Evolutionary conservation across 2,888 invertebrate species (phyloP).

Genomic region (Tipula lateralis): DNA sequence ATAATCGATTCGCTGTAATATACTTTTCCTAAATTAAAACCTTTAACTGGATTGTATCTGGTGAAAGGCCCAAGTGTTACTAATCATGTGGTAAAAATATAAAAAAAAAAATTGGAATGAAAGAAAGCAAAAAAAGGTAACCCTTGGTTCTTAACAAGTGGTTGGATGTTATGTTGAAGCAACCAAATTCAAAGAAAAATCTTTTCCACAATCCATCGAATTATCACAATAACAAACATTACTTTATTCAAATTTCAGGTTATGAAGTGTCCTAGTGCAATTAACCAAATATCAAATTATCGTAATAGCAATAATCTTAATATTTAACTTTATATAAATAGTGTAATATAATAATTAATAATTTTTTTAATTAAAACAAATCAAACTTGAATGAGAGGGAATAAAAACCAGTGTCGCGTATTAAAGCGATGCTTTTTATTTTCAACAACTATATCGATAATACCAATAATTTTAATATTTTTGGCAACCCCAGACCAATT

Average conservation of each 20-base stretch:
- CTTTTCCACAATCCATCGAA: not conserved
- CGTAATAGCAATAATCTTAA: not conserved
- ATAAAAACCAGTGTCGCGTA: slow-evolving; percentile 48
- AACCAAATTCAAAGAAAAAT: not conserved
- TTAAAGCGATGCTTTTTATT: slow-evolving; percentile 49
- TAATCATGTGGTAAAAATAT: too few relatives aligned
- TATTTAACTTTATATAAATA: not conserved
- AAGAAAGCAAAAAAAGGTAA: too few relatives aligned
- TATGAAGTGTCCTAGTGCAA: not conserved
- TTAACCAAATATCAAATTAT: not conserved
- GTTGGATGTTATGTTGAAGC: too few relatives aligned
- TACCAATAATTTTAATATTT: slow-evolving; percentile 48
- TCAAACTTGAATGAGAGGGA: slow-evolving; percentile 44
- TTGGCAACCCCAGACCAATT: slow-evolving; percentile 48
- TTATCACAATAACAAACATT: not conserved
- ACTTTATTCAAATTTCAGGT: not conserved
- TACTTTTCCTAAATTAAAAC: too few relatives aligned
- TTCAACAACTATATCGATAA: slow-evolving; percentile 47
- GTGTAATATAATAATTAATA: not conserved
- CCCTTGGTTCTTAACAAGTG: too few relatives aligned
- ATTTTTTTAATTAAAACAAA: not conserved
- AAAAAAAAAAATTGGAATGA: too few relatives aligned
- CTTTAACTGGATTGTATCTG: too few relatives aligned
- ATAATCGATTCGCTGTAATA: too few relatives aligned
- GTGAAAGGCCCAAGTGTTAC: too few relatives aligned